Base-by-base conservation (phyloP, 2,113 vertebrate genomes). In the Calypte anna region DNA sequence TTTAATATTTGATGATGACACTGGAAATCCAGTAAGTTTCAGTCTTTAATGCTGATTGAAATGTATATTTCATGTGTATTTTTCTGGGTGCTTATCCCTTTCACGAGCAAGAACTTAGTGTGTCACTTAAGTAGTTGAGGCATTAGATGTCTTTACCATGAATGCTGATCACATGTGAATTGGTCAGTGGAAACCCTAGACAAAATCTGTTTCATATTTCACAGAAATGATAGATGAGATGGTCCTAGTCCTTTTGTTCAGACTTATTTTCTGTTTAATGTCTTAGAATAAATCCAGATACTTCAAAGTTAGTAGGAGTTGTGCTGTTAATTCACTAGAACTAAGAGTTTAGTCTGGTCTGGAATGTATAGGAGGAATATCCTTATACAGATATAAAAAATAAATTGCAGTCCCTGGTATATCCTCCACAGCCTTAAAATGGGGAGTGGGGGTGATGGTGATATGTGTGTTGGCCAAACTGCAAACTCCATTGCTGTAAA, bases 1-100 rank as follows among this genome's bases (percentile, higher is more conserved):
- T 89, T 76, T 99, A 46, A 92, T 98, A 13, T 99, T 99, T 84
- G 98, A 99, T 18, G 98, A 99, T 28, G 98, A 99, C 95, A 98
- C 98, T 1, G 99, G 99, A 63, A 98, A 98, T 83, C 99, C 98
- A 19, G 99, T 99, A 98, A 98, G 98, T 92, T 88, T 74, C 6
- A 6, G 10, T 22, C 20, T 11, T 58, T 78, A 64, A 48, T 11
- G 4, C 6, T 46, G 36, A n/a, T 83, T 14, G 81, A 40, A 93
- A 91, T 33, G 23, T 50, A 58, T 17, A 40, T 40, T 40, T 40
- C 13, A 22, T 15, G 19, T 67, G 3, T 40, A 25, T 13, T 88
- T 88, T 33, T 62, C 14, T 59, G 12, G 0, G 2, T 70, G 6
- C 36, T 64, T 90, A 61, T 80, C 27, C 19, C 4, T 55, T 53